Evolutionary conservation across 2,113 vertebrate genomes (phyloP).

Genomic region (Ceuthmochares aereus): DNA sequence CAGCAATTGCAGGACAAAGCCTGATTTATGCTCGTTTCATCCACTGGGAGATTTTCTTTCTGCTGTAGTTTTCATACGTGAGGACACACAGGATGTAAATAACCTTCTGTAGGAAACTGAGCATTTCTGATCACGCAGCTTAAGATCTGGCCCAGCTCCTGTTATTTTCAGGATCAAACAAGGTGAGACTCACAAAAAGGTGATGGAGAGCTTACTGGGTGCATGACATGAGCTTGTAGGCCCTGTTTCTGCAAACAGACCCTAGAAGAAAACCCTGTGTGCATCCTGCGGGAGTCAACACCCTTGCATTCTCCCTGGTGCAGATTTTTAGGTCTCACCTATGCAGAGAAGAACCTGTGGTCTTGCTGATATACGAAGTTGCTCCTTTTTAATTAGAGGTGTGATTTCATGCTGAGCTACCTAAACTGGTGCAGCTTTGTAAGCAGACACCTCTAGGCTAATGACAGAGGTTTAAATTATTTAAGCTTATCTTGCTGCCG

Average conservation of each 20-base stretch:
- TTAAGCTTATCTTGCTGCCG: neutral
- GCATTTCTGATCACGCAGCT: neutral
- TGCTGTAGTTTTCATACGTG: neutral
- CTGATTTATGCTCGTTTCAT: neutral
- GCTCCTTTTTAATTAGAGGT: neutral
- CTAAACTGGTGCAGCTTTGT: neutral
- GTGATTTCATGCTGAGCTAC: neutral
- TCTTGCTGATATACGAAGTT: neutral
- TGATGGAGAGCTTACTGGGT: neutral
- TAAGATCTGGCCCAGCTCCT: neutral
- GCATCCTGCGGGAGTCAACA: accelerated
- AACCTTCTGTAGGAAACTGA: neutral
- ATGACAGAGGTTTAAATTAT: neutral
- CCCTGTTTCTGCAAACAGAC: neutral
- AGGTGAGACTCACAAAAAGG: neutral
- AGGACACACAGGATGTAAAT: neutral
- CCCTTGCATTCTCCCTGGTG: accelerated
- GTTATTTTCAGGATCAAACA: neutral
- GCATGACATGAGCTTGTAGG: accelerated
- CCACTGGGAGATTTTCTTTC: neutral
- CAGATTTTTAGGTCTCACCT: neutral
- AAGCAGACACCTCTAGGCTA: neutral
- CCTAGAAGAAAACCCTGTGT: neutral
- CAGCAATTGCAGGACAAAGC: neutral
- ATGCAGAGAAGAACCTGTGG: neutral